phyloP scores from a whole-genome alignment of 2,888 invertebrate species.

The Hirtodrosophila histrioides region DNA sequence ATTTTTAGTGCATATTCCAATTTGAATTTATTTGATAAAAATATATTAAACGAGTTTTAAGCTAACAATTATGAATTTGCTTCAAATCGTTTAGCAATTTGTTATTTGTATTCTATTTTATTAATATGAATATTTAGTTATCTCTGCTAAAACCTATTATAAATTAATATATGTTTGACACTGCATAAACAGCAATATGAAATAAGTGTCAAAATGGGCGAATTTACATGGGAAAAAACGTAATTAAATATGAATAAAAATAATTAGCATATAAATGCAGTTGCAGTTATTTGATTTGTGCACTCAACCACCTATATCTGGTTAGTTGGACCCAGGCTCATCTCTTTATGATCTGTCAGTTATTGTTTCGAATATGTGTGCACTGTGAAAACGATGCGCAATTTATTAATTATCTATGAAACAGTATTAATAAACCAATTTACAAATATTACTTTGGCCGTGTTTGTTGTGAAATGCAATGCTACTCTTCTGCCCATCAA shows the following conservation, averaged over 20 bases:
- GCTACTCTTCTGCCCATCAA: conserved; percentile 25
- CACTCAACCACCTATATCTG: conserved; percentile 46
- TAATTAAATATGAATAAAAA: conserved; percentile 73
- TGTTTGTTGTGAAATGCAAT: too few relatives aligned
- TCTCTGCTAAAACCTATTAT: not conserved
- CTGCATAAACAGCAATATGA: conserved; percentile 1
- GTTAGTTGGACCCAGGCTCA: conserved; percentile 20
- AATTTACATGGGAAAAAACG: conserved; percentile 21
- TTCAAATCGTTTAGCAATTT: not conserved
- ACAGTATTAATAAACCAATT: conserved; percentile 69
- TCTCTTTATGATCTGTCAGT: conserved; percentile 28
- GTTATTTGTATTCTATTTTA: too few relatives aligned
- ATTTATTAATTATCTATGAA: conserved; percentile 75
- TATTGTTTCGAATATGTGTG: conserved; percentile 29
- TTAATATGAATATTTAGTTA: too few relatives aligned
- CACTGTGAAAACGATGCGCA: conserved; percentile 59
- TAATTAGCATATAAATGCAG: conserved; percentile 69
- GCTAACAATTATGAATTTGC: not conserved
- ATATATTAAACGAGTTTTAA: not conserved
- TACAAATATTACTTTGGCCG: conserved; percentile 32
- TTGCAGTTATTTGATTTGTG: conserved; percentile 68
- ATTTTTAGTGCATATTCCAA: not conserved
- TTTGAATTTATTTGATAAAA: not conserved
- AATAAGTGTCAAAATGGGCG: conserved; percentile 9
- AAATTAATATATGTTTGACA: conserved; percentile 19